phyloP scores from a whole-genome alignment of 1,140 invertebrate genomes.

The Cyclargus thomasi region DNA sequence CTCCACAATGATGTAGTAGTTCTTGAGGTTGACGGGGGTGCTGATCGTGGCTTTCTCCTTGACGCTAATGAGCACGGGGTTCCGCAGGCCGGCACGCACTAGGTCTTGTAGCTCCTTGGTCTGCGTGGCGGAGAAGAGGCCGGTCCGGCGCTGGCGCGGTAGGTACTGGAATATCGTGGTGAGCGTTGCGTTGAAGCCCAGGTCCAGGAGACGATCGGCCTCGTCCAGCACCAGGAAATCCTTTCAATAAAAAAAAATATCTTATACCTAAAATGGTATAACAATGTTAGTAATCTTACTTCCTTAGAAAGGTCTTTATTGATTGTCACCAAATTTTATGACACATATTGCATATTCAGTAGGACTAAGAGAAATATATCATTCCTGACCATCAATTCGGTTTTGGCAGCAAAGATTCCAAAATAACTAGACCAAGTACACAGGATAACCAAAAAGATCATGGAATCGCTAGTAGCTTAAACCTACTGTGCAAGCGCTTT shows the following conservation, averaged over 20 bases:
- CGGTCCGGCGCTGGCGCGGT: conserved; percentile 95
- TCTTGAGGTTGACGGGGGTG: conserved; percentile 88
- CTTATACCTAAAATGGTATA: too few species aligned
- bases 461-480: too few species aligned
- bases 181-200: conserved; percentile 93
- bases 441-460: too few species aligned
- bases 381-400: too few species aligned
- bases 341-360: too few species aligned
- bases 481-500: too few species aligned
- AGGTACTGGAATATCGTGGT: conserved; percentile 93
- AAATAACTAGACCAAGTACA: too few species aligned
- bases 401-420: too few species aligned
- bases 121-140: conserved; percentile 98
- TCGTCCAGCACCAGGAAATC: conserved; percentile 97
- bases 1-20: conserved; percentile 90
- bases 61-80: conserved; percentile 93
- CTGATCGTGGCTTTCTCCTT: conserved; percentile 88
- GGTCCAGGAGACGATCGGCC: conserved; percentile 94
- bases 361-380: too few species aligned
- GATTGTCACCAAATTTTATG: too few species aligned
- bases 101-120: conserved; percentile 95
- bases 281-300: too few species aligned
- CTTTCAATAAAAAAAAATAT: conserved; percentile 70
- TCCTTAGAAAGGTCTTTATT: too few species aligned
- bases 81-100: conserved; percentile 94